A percentile compares a stretch with the other conserved stretches of the same genome.
phyloP scores from a whole-genome alignment of 1,140 invertebrate genomes.

The Dolichoris vasculosae region DNA sequence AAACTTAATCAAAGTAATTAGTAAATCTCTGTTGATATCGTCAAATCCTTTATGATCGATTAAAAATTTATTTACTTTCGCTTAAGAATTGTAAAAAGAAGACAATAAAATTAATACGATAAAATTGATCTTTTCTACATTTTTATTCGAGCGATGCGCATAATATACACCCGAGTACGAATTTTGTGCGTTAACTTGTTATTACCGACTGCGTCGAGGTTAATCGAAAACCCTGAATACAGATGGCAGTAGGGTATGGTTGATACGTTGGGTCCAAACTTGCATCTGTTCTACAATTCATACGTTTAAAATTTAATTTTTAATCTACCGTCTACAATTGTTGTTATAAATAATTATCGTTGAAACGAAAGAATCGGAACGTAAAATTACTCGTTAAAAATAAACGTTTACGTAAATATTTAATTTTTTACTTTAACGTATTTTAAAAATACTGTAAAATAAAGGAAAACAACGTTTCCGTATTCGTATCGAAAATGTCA shows the following conservation, averaged over 20 bases:
- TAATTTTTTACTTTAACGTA: no score
- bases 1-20: neutral
- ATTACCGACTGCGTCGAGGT: neutral
- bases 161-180: neutral
- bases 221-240: neutral
- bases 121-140: neutral
- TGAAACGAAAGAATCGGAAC: no score
- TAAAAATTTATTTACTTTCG: neutral
- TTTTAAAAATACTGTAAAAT: no score
- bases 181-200: no score
- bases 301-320: no score
- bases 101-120: neutral
- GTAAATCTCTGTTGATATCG: neutral
- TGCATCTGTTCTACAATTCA: neutral
- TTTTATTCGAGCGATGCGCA: neutral
- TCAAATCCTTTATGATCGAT: neutral
- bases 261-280: no score
- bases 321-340: no score
- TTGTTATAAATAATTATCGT: no score
- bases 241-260: conserved; percentile 10
- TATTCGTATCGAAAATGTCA: no score
- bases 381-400: no score
- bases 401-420: no score
- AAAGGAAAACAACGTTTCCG: no score
- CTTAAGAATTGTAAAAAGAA: neutral